A percentile compares a stretch with the other conserved stretches of the same genome.
These are phyloP conservation scores for Leptocoma aspasia DNA, from an alignment of 2,113 vertebrate species.

Conservation along the genomic window DNA sequence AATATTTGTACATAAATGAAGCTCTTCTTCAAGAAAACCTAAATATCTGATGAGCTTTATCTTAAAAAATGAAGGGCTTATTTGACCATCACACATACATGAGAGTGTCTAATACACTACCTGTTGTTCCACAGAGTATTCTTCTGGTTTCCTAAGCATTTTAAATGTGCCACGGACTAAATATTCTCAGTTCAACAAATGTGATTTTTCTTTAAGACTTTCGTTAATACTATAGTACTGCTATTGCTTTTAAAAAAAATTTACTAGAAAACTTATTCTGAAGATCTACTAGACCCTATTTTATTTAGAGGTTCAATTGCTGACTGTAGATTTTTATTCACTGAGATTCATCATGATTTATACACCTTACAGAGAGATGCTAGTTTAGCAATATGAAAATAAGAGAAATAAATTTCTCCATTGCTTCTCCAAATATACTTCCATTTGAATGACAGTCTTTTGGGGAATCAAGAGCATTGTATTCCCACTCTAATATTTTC, in stretches of 20 bases:
- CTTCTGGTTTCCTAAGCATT: not conserved
- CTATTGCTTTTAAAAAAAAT: not conserved
- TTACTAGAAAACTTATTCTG: not conserved
- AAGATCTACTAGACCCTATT: not conserved
- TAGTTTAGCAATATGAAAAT: not conserved
- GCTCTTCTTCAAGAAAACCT: not conserved
- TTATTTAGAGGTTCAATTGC: not conserved
- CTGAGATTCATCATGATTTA: not conserved
- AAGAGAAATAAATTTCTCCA: not conserved
- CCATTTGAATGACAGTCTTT: not conserved
- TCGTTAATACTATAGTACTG: not conserved
- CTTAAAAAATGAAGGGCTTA: not conserved
- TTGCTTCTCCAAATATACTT: not conserved
- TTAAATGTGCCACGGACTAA: not conserved
- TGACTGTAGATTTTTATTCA: not conserved
- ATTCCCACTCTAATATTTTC: not conserved
- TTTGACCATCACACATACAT: not conserved
- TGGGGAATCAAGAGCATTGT: not conserved
- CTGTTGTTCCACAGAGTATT: not conserved
- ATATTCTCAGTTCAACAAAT: not conserved
- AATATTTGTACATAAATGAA: not conserved
- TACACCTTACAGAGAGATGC: not conserved
- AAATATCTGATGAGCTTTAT: not conserved
- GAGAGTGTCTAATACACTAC: not conserved
- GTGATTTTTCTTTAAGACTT: not conserved